These are phyloP conservation scores for Saimiri boliviensis DNA, from an alignment of 2,113 vertebrate species.

Conservation along the genomic window DNA sequence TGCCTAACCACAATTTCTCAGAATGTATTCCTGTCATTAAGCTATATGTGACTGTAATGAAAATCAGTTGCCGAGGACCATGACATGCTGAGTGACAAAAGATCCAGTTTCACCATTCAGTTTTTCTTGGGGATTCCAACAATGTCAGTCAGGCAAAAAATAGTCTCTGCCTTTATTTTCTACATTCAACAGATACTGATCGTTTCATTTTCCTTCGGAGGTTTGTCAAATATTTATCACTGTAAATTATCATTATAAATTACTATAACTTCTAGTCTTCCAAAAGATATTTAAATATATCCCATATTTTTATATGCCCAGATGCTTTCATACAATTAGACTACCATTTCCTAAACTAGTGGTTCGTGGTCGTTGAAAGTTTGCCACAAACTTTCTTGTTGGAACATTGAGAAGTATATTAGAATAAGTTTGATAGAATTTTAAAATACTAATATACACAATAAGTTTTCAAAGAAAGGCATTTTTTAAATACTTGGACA, in stretches of 20 bases:
- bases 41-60: neutral
- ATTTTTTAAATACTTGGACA: neutral
- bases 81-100: neutral
- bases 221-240: neutral
- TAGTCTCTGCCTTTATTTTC: neutral
- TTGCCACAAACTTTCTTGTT: neutral
- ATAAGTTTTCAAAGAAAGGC: neutral
- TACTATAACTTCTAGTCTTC: neutral
- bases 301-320: neutral
- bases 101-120: neutral
- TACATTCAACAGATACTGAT: neutral
- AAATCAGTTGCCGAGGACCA: neutral
- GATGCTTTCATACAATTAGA: neutral
- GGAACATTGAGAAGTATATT: conserved; percentile 21
- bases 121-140: conserved; percentile 17
- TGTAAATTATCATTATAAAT: neutral
- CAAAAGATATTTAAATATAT: conserved; percentile 21
- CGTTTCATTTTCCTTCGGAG: conserved; percentile 18
- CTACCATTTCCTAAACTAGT: neutral
- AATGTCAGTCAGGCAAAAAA: neutral
- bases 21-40: neutral
- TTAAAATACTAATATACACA: neutral
- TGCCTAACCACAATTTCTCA: neutral
- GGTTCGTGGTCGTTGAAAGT: neutral
- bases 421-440: conserved; percentile 21